Base-by-base conservation (phyloP, 2,888 invertebrate genomes). In the Plebejus argus region DNA sequence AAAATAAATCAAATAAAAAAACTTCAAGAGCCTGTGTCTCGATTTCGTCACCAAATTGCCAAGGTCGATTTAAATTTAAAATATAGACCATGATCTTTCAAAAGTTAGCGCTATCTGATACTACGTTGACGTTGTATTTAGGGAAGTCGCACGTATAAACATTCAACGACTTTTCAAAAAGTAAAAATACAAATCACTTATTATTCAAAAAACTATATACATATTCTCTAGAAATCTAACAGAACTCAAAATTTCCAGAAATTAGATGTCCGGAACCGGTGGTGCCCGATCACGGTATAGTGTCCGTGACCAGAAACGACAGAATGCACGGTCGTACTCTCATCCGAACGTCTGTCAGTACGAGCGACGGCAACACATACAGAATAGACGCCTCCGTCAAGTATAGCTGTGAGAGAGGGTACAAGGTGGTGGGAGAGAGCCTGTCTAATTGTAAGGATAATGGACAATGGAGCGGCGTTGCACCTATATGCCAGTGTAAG, bases 291-390 rank as follows among this genome's bases (percentile, higher is more conserved):
- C 98, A 98, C 87, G 97, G 98, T 81, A 97, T 98, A 33, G 95
- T 98, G 0, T 98, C 98, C 0, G 97, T 98, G 53, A 98, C 98
- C 0, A 98, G 98, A 76, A 98, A 98, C 86, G 98, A 98, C 87
- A 95, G 98, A 76, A 97, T 97, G 95, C 98, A 98, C 85, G 98
- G 98, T 0, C 95, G 98, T 39, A 98, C 98, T 0, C 91, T 98
- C 23, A 97, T 98, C 81, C 94, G 97, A 66, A 98, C 98, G 0
- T 96, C 66, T 0, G 97, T 97, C 76, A 95, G 95, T 79, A 94
- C 95, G 1, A 96, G 95, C 83, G 95, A 95, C 12, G 96, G 97
- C 0, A 96, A 97, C 79, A 97, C 97, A 0, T 98, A 97, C 90
- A 97, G 97, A 78, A 97, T 98, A 81, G 97, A 97, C 0, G 97